A percentile compares a stretch with the other conserved stretches of the same genome.
Conservation (phyloP, 2,888 invertebrate species). For the Meteorus cinctellus region DNA sequence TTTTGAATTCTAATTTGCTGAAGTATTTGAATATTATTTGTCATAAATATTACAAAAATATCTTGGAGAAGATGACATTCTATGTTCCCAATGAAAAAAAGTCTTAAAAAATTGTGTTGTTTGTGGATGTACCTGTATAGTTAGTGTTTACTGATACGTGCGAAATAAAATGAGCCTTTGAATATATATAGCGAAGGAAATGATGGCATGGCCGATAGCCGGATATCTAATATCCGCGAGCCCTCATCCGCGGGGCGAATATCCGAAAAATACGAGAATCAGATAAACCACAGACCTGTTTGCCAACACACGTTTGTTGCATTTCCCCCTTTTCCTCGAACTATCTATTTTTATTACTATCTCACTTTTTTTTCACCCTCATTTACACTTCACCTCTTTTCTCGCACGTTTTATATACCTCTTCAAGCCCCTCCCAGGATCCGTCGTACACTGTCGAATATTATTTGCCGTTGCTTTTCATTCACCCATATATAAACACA, state of each 20-base stretch:
- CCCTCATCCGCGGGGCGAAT: slow-evolving; percentile 53
- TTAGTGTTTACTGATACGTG: background rate
- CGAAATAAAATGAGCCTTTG: slow-evolving; percentile 23
- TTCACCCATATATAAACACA: background rate
- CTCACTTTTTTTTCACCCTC: slow-evolving; percentile 2
- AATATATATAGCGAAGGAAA: slow-evolving; percentile 48
- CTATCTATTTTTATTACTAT: slow-evolving; percentile 5
- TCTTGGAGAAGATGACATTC: too few species aligned
- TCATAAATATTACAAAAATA: too few species aligned
- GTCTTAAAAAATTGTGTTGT: too few species aligned
- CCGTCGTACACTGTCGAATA: slow-evolving; percentile 31
- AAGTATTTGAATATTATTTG: too few species aligned
- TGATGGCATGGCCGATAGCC: slow-evolving; percentile 59
- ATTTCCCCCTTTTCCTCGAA: slow-evolving; percentile 19
- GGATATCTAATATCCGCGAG: slow-evolving; percentile 64
- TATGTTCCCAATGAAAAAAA: too few species aligned
- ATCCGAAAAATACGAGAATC: slow-evolving; percentile 61
- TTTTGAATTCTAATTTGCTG: too few species aligned
- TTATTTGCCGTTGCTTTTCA: slow-evolving; percentile 37
- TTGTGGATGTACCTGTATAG: background rate
- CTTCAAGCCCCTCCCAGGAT: background rate
- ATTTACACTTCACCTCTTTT: background rate
- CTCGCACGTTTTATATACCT: slow-evolving; percentile 6
- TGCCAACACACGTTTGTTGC: slow-evolving; percentile 50
- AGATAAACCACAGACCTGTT: slow-evolving; percentile 57